Percentiles rank a stretch among this genome's conserved stretches.
phyloP scores from a whole-genome alignment of 2,797 vertebrate species.

The Gorsachius magnificus region DNA sequence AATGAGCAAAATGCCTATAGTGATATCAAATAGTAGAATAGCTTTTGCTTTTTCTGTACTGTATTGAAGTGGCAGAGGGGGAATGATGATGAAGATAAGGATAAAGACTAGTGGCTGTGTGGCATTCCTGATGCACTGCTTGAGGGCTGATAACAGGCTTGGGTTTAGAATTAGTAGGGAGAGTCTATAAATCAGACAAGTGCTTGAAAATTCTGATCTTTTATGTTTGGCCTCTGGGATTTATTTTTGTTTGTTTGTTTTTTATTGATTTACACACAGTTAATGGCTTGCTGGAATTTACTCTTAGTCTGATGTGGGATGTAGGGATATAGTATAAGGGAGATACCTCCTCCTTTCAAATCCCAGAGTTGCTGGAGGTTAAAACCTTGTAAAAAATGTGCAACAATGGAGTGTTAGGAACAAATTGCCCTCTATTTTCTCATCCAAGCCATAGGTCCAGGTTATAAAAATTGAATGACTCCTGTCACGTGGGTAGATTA shows the following conservation, averaged over 20 bases:
- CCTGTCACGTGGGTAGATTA: neutral
- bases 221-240: neutral
- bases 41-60: neutral
- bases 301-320: constrained; percentile 34
- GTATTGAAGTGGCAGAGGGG: neutral
- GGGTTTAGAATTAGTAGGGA: neutral
- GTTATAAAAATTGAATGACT: constrained; percentile 2
- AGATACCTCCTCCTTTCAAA: constrained; percentile 11
- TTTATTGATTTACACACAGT: constrained; percentile 38
- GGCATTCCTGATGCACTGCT: neutral
- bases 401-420: neutral
- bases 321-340: constrained; percentile 7
- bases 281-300: constrained; percentile 53
- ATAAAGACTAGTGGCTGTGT: neutral
- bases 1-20: neutral
- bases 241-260: constrained; percentile 58
- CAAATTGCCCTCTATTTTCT: constrained; percentile 31
- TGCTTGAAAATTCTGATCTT: constrained; percentile 38
- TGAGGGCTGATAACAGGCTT: constrained; percentile 3
- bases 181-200: constrained; percentile 41
- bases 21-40: neutral
- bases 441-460: neutral
- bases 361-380: constrained; percentile 17
- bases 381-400: constrained; percentile 34
- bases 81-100: neutral